Percentiles rank a stretch among this genome's conserved stretches.
Evolutionary conservation across 2,113 vertebrate species (phyloP).

Genomic region (Motacilla alba): DNA sequence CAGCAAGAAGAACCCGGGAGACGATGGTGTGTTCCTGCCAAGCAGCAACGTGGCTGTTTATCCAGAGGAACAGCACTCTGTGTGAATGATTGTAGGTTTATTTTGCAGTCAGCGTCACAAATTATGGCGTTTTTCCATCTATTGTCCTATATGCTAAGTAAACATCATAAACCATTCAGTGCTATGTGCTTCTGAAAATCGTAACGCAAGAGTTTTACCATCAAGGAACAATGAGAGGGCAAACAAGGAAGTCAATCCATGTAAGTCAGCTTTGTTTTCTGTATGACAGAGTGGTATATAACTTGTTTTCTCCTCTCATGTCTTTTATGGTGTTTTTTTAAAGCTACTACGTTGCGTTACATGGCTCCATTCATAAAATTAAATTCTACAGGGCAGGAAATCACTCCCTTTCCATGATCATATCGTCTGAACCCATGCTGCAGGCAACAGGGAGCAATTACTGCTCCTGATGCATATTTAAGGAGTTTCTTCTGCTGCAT

Average conservation of each 20-base stretch:
- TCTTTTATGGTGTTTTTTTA: background rate
- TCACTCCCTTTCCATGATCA: background rate
- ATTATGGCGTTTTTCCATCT: slow-evolving; percentile 49
- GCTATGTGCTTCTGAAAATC: slow-evolving; percentile 52
- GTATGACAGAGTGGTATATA: background rate
- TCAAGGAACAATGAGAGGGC: slow-evolving; percentile 42
- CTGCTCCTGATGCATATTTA: slow-evolving; percentile 36
- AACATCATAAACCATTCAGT: slow-evolving; percentile 36
- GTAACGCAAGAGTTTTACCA: background rate
- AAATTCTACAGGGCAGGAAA: background rate
- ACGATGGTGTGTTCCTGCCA: background rate
- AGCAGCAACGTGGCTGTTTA: slow-evolving; percentile 6
- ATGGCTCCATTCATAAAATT: slow-evolving; percentile 48
- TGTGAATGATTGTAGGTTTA: slow-evolving; percentile 25
- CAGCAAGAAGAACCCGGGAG: background rate
- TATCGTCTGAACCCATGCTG: slow-evolving; percentile 6
- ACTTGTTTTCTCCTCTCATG: background rate
- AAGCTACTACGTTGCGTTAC: background rate
- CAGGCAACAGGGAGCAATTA: slow-evolving; percentile 39
- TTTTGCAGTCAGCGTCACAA: slow-evolving; percentile 50
- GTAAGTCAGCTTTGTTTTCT: slow-evolving; percentile 13
- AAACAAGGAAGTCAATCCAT: slow-evolving; percentile 20
- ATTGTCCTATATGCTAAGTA: slow-evolving; percentile 59
- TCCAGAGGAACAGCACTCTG: background rate
- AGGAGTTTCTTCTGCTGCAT: slow-evolving; percentile 41